Evolutionary conservation across 1,140 invertebrate species (phyloP).

Genomic region (Agrypnia vestita): DNA sequence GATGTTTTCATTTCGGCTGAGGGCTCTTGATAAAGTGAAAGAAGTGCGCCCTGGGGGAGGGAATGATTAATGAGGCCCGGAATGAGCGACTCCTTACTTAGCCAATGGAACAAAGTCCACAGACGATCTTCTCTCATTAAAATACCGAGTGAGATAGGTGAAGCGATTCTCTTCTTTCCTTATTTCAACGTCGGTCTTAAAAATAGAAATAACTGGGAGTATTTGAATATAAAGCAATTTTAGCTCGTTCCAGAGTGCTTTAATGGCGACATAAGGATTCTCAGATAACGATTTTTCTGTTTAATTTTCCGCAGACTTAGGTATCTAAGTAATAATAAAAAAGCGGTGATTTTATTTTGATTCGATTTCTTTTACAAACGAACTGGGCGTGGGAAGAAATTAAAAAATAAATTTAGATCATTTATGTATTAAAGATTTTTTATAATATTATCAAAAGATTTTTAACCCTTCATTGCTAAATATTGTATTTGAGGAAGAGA

Average conservation of each 20-base stretch:
- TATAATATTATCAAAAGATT: too few species aligned
- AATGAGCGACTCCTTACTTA: constrained; percentile 14
- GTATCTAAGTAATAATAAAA: too few species aligned
- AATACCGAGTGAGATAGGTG: constrained; percentile 40
- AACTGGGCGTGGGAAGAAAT: too few species aligned
- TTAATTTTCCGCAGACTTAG: too few species aligned
- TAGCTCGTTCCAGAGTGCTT: constrained; percentile 29
- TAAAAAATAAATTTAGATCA: too few species aligned
- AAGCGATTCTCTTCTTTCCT: neutral
- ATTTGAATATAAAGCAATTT: constrained; percentile 37
- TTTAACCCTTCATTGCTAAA: too few species aligned
- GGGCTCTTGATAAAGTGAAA: constrained; percentile 43
- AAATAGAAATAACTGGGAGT: constrained; percentile 21
- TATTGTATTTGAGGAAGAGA: too few species aligned
- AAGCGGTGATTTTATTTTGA: too few species aligned
- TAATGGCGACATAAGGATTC: too few species aligned
- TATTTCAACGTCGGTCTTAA: constrained; percentile 14
- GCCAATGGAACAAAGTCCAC: constrained; percentile 31
- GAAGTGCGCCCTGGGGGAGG: constrained; percentile 21
- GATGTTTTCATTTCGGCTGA: constrained; percentile 37
- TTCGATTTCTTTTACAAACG: too few species aligned
- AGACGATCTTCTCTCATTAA: constrained; percentile 31
- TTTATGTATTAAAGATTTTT: too few species aligned
- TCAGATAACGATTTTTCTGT: too few species aligned
- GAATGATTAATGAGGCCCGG: constrained; percentile 43